Base-by-base conservation (phyloP, 2,888 invertebrate species). In the Pecten maximus region DNA sequence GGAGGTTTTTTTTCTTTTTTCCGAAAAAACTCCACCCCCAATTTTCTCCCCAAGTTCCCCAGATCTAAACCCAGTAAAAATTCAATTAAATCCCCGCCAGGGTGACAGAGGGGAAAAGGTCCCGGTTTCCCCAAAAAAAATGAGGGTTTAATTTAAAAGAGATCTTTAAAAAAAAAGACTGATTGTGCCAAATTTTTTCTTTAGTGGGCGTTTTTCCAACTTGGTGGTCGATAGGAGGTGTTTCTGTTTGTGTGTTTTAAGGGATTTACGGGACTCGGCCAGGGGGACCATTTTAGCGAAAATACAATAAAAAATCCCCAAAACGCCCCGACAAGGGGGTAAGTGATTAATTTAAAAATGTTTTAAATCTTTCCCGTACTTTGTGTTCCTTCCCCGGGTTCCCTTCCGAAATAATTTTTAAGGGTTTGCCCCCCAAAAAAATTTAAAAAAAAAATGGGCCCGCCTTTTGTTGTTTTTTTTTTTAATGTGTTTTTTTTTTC, bases 221-320 rank as follows among this genome's bases (percentile, higher is more conserved):
- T 35, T 74, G 35, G 28, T 4, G 0, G 35, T 74, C 28, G 28
- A 89, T 89, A 12, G n/a, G 35, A 87, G 89, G 28, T 87, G 87
- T 89, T 39, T 90, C 23, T 40, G 16, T n/a, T 44, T 87, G 48
- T 50, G 40, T 90, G 12, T n/a, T 23, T 35, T 39, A 87, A 40
- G 3, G 39, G 50, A n/a, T 87, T 87, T 35, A 50, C n/a, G 0
- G 40, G 88, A 48, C 10, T 19, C 40, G n/a, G 86, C 23, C 35
- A 96, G 98, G 0, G 98, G 99, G 8, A 99, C 99, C 97, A 98
- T 99, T 0, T 98, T 98, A 0, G 98, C 98, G 91, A 98, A 98
- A 96, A 97, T 98, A 93, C 97, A 97, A 0, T 96, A 98, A 0
- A 98, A 98, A 97, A 97, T 98, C 16, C n/a, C n/a, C n/a, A n/a